Conservation (phyloP, 2,113 vertebrate species). For the Uropsilus gracilis region DNA sequence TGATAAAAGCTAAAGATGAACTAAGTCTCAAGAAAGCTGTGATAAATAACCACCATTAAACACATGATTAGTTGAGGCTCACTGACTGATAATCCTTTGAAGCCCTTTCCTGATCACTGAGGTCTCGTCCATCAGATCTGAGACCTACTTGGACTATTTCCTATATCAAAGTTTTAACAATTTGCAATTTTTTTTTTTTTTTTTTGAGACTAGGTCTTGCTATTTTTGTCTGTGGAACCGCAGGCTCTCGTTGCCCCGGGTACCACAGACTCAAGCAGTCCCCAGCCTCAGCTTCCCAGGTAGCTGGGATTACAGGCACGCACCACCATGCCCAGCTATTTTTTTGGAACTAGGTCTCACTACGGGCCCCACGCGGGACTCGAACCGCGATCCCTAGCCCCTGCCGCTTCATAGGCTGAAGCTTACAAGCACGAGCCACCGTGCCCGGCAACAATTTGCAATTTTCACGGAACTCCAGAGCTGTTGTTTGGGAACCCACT, state of each 20-base stretch:
- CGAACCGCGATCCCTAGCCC: too few relatives aligned
- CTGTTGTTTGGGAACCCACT: background rate
- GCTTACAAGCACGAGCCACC: too few relatives aligned
- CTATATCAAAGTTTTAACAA: background rate
- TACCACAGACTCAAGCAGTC: too few relatives aligned
- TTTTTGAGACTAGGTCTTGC: too few relatives aligned
- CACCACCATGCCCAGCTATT: too few relatives aligned
- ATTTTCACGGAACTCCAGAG: background rate
- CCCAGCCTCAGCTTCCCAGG: too few relatives aligned
- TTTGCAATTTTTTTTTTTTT: background rate
- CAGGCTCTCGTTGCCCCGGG: too few relatives aligned
- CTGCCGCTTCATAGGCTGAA: too few relatives aligned
- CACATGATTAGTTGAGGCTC: background rate
- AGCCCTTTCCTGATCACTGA: background rate
- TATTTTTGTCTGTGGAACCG: too few relatives aligned
- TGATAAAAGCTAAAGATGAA: constrained; percentile 63
- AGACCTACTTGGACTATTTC: background rate
- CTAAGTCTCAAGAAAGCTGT: constrained; percentile 21
- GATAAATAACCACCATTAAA: constrained; percentile 24
- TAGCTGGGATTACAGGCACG: too few relatives aligned
- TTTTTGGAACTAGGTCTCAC: too few relatives aligned
- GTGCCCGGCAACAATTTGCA: background rate
- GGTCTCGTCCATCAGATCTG: background rate
- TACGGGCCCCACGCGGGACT: too few relatives aligned
- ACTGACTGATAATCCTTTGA: background rate